Percentiles rank a stretch among this genome's conserved stretches.
Conservation (phyloP, 1,140 invertebrate species). For the Sogatella furcifera region DNA sequence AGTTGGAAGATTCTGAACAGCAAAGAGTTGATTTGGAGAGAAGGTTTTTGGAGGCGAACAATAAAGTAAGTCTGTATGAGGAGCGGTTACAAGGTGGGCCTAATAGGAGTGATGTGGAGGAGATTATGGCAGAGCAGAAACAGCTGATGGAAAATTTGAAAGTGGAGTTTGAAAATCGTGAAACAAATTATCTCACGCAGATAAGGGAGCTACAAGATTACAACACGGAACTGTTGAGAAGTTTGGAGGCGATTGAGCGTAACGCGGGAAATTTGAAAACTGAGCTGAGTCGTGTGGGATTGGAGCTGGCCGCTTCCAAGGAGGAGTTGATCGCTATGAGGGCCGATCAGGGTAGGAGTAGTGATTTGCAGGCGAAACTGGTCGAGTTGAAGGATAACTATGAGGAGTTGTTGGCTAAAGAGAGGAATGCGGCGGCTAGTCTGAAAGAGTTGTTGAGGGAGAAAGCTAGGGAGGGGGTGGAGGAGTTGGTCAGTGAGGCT, state of each 20-base stretch:
- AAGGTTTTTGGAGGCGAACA: neutral
- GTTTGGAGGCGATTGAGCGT: neutral
- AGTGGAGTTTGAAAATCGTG: neutral
- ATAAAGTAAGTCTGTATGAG: neutral
- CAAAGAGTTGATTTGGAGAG: neutral
- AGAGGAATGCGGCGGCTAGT: constrained; percentile 9
- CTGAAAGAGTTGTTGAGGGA: constrained; percentile 10
- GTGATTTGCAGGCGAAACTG: constrained; percentile 26
- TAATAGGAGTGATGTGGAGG: neutral
- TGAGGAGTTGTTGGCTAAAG: neutral
- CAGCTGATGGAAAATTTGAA: neutral
- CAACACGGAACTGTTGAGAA: neutral
- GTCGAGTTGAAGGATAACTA: constrained; percentile 19
- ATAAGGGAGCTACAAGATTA: neutral
- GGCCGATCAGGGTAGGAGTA: neutral
- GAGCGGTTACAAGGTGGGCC: neutral
- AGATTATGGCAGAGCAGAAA: neutral
- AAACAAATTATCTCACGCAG: neutral
- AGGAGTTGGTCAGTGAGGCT: constrained; percentile 10
- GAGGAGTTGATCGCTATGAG: neutral
- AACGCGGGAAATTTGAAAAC: neutral
- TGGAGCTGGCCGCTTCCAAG: neutral
- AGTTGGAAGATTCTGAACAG: neutral
- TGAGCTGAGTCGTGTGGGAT: neutral
- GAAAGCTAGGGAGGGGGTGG: constrained; percentile 2